Evolutionary conservation across 1,140 invertebrate species (phyloP).

Genomic region (Coenobita brevimanus): DNA sequence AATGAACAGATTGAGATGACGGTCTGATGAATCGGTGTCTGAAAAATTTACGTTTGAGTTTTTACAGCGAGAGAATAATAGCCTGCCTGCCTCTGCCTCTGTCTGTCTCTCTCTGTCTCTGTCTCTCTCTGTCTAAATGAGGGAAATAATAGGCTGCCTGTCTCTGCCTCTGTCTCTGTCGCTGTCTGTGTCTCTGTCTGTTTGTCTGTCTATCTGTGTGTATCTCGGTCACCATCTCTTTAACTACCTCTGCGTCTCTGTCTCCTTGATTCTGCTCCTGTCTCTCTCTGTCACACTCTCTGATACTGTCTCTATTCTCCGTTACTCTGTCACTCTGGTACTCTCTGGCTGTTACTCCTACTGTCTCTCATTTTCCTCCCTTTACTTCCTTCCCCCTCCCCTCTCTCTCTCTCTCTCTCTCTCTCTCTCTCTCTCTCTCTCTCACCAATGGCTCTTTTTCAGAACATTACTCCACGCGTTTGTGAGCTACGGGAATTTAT

Average conservation of each 20-base stretch:
- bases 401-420: constrained; percentile 1
- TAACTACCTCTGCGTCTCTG: background rate
- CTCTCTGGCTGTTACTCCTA: too few species aligned
- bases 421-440: background rate
- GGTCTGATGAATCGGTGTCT: background rate
- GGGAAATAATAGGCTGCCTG: too few species aligned
- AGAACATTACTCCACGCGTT: too few species aligned
- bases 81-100: too few species aligned
- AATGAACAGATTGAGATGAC: constrained; percentile 14
- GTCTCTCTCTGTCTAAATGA: too few species aligned
- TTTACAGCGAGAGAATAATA: too few species aligned
- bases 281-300: background rate
- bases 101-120: too few species aligned
- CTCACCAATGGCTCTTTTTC: background rate
- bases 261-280: background rate
- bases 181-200: background rate
- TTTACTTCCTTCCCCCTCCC: too few species aligned
- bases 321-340: too few species aligned
- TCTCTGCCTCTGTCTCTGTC: background rate
- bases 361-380: too few species aligned
- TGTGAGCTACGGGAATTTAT: too few species aligned
- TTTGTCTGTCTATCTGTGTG: background rate
- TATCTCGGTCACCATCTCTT: background rate
- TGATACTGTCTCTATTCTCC: background rate
- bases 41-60: background rate